These are phyloP conservation scores for Lepidocyrtoides sp. DNA, from an alignment of 2,888 invertebrate genomes.

Conservation along the genomic window DNA sequence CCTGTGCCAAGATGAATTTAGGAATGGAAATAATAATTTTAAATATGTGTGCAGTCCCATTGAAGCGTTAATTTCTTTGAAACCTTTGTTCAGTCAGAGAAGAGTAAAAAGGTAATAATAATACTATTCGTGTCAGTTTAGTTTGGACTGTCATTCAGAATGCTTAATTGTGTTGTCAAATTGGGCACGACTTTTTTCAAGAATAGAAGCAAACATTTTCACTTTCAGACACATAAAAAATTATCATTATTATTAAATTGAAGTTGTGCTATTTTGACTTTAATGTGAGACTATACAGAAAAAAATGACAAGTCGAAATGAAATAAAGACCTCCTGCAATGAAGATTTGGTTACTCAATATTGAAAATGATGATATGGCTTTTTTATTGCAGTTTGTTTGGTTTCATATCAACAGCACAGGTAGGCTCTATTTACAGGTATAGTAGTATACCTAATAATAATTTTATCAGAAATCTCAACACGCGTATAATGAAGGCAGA, in stretches of 20 bases:
- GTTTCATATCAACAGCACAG: neutral
- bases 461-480: constrained; percentile 1
- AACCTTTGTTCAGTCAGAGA: constrained; percentile 1
- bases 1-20: neutral
- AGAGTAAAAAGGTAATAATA: constrained; percentile 14
- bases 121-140: constrained; percentile 55
- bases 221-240: constrained; percentile 61
- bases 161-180: constrained; percentile 77
- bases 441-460: no score
- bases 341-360: constrained; percentile 4
- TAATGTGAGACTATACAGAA: neutral
- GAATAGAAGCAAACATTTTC: constrained; percentile 1
- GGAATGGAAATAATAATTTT: neutral
- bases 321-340: constrained; percentile 56
- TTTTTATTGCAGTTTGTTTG: neutral
- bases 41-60: neutral
- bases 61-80: constrained; percentile 4
- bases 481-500: neutral
- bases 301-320: neutral
- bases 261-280: constrained; percentile 36
- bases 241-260: constrained; percentile 34
- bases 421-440: constrained; percentile 20
- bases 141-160: constrained; percentile 62
- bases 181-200: constrained; percentile 63
- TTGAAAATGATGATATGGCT: neutral